Evolutionary conservation across 2,888 invertebrate species (phyloP), one percentile per base, ranked within the genome.

Genomic region (Plagiodera versicolora): DNA sequence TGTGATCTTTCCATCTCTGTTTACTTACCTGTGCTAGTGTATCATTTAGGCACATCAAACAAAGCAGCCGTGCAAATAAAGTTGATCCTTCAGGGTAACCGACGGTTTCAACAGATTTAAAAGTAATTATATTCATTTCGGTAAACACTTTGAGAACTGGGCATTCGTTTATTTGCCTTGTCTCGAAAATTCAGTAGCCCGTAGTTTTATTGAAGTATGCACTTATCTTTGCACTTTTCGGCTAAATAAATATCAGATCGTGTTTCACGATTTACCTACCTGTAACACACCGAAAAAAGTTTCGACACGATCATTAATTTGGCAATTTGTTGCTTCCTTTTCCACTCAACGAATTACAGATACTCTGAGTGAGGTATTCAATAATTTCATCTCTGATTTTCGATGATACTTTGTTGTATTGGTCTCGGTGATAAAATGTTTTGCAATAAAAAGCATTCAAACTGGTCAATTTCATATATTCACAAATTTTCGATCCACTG

Each of bases 401-500:
- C n/a, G n/a, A n/a, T n/a, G n/a, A n/a, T n/a, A n/a, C n/a, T n/a
- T n/a, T n/a, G n/a, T n/a, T n/a, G n/a, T n/a, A n/a, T n/a, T n/a
- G n/a, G n/a, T n/a, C n/a, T n/a, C n/a, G n/a, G n/a, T n/a, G n/a
- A n/a, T n/a, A n/a, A n/a, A n/a, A n/a, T n/a, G n/a, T n/a, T n/a
- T n/a, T n/a, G n/a, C 32, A 60, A 60, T 60, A 57, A 64, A 64
- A 61, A 45, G 35, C 52, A 4, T 11, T 62, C 52, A 72, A 80
- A 79, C 79, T 79, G 77, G 71, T 74, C 77, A 80, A 78, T 78
- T 76, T 79, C 77, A 77, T 79, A 80, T 80, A 80, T 80, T 80
- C 79, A 80, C 79, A 79, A 64, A 58, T 75, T 77, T 77, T 79
- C 78, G 77, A 76, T 79, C 79, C 79, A 79, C 77, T 79, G 76